phyloP scores from a whole-genome alignment of 2,113 vertebrate genomes.

The Smithornis capensis region DNA sequence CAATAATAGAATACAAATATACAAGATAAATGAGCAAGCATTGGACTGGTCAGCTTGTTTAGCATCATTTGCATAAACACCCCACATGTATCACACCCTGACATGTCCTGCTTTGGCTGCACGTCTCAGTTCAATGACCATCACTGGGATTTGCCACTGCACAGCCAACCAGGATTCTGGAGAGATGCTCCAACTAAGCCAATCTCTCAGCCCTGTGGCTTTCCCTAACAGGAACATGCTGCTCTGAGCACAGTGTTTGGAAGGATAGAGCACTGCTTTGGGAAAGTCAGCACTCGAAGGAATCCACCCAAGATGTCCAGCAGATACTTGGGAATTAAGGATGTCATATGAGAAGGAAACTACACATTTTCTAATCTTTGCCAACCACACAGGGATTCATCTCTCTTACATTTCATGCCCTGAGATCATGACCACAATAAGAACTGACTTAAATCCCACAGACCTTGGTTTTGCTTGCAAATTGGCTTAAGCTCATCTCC shows the following conservation, averaged over 20 bases:
- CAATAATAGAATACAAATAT: background rate
- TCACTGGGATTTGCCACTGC: background rate
- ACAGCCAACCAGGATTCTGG: background rate
- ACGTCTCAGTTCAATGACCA: background rate
- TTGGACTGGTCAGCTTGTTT: background rate
- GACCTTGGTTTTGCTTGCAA: conserved; percentile 8
- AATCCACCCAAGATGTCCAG: conserved; percentile 13
- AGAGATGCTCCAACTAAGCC: background rate
- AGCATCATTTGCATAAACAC: background rate
- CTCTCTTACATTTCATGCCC: background rate
- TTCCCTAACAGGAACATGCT: background rate
- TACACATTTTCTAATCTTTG: conserved; percentile 11
- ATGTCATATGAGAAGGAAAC: conserved; percentile 44
- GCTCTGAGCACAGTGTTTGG: background rate
- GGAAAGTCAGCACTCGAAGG: background rate
- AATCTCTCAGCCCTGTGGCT: background rate
- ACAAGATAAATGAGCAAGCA: background rate
- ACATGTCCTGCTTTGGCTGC: background rate
- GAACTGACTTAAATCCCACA: conserved; percentile 30
- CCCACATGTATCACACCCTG: background rate
- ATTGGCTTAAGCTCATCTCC: conserved; percentile 26
- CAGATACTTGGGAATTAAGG: conserved; percentile 34
- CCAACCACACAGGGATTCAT: background rate
- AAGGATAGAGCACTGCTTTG: background rate
- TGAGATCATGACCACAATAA: background rate